Evolutionary conservation across 2,797 vertebrate species (phyloP), one percentile per base, ranked within the genome.

Genomic region (Myiotriccus ornatus): DNA sequence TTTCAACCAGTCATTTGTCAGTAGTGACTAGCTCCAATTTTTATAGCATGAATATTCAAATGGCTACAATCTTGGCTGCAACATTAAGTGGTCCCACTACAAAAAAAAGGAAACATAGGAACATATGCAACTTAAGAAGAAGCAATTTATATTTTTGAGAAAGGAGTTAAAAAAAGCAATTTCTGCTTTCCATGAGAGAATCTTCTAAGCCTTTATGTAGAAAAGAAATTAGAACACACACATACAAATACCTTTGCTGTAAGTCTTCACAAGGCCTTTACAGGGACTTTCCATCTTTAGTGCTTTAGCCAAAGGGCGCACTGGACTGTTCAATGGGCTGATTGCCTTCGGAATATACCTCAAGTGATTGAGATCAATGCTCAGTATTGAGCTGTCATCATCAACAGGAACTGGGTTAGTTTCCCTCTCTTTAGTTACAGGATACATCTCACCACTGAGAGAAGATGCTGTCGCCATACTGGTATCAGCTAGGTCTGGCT

Each of bases 331-430:
- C 85, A 99, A 97, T 35, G 99, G 99, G 95, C 99, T 99, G 91
- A 99, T 99, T 56, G 97, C 97, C 74, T 99, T 99, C 3, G 99
- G 99, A 95, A 99, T 99, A 46, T 95, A 97, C 89, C 98, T 99
- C 94, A 99, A 96, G 50, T 97, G 98, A 96, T 98, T 99, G 80
- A 99, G 96, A 44, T 99, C 99, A 93, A 98, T 98, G 82, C 98
- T 98, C 97, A 99, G 98, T 98, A 99, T 98, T 35, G 99, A 99
- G 96, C 98, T 99, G 63, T 99, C 99, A 89, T 99, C 99, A 24
- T 98, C 98, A 85, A 97, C 85, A 89, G 96, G 90, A 73, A 97
- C 18, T 30, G 89, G 94, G 62, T 97, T 97, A 56, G 52, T 53
- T 90, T 97, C 95, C 82, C 74, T 71, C 57, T 79, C 90, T 93